Base-by-base conservation (phyloP, 1,140 invertebrate genomes). In the Aphaenogaster rudis region DNA sequence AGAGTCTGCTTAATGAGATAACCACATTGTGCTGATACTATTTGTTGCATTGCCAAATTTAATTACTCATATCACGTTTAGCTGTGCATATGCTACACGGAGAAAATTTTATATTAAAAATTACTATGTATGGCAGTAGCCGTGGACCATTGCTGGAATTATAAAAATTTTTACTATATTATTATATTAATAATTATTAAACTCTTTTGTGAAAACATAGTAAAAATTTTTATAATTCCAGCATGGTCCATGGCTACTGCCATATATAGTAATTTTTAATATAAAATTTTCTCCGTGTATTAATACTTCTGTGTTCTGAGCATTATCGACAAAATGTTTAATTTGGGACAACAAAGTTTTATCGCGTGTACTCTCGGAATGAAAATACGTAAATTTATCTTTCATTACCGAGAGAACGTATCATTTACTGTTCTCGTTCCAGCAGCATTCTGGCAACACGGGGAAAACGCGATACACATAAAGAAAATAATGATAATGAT, bases 371-470 rank as follows among this genome's bases (percentile, higher is more conserved):
- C 4, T 52, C 69, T 0, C 15, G n/a, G 9, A 17, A 13, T 13
- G 21, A 74, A 74, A 74, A n/a, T 74, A 52, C 33, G 11, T 13
- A n/a, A 36, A 28, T 50, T 33, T 50, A 52, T 36, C 45, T 72
- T 15, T 33, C 28, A 50, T 52, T 52, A 39, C 7, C 21, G n/a
- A 33, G 39, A 61, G 9, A 61, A 42, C 21, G 11, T 61, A 61
- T 28, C 21, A 57, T 57, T 39, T 39, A n/a, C 71, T n/a, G n/a
- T 64, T 80, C 28, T 66, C 77, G 54, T 66, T 79, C 45, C 28
- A 36, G 61, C 17, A n/a, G 8, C 11, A 6, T n/a, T 48, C 39
- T 6, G n/a, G 45, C 42, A 48, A 39, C 36, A 17, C 36, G n/a
- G 9, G 8, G 17, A 52, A 21, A 50, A 50, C 36, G 33, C 48